Conservation (phyloP, 2,113 vertebrate genomes). For the Zosterops hypoxanthus region DNA sequence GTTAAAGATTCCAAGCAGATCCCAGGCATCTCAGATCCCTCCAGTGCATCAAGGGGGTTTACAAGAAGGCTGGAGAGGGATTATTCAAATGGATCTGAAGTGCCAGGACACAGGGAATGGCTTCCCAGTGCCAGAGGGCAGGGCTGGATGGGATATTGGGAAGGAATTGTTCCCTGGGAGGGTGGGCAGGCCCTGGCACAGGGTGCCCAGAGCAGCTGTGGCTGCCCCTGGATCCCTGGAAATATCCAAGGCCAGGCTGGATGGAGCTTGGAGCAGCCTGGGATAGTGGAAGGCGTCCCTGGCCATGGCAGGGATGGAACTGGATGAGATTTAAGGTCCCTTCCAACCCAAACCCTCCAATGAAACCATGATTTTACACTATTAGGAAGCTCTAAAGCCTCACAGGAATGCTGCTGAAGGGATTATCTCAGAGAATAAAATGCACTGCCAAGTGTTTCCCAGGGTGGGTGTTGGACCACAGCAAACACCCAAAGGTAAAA, state of each 20-base stretch:
- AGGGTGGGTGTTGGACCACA: fast-evolving
- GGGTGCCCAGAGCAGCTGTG: background rate
- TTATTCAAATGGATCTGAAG: background rate
- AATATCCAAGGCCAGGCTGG: background rate
- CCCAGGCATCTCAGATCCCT: background rate
- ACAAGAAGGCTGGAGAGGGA: background rate
- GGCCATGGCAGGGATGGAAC: background rate
- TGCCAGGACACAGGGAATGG: background rate
- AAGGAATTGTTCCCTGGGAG: background rate
- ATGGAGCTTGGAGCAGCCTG: background rate
- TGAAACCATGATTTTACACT: background rate
- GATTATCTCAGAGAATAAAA: background rate
- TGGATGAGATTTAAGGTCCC: fast-evolving
- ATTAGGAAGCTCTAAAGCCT: background rate
- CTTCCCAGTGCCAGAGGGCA: background rate
- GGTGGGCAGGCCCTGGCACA: background rate
- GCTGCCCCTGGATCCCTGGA: background rate
- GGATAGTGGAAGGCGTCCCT: background rate
- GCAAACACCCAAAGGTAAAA: no score
- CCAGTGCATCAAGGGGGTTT: background rate
- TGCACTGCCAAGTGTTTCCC: background rate
- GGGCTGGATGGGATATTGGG: background rate
- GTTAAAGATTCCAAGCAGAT: background rate
- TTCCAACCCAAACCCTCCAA: background rate
- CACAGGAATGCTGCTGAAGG: background rate